phyloP scores from a whole-genome alignment of 2,888 invertebrate genomes.

The Heterodera filipjevi region DNA sequence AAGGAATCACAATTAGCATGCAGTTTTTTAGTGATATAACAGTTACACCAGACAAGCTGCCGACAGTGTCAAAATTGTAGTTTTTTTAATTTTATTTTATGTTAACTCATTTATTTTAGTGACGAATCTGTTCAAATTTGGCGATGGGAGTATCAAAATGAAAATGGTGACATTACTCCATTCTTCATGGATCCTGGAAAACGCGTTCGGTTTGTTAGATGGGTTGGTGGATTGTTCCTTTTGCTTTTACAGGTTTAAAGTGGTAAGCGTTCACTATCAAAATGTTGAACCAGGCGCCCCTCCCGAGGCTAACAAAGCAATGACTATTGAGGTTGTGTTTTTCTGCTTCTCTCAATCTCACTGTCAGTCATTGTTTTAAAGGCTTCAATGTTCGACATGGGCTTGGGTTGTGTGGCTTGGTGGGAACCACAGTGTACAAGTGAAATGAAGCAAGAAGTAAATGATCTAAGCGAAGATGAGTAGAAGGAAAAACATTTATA shows the following conservation, averaged over 20 bases:
- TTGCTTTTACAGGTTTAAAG: constrained; percentile 37
- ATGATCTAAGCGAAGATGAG: constrained; percentile 38
- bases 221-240: no score
- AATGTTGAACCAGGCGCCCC: constrained; percentile 39
- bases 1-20: constrained; percentile 36
- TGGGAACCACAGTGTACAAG: constrained; percentile 41
- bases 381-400: constrained; percentile 55
- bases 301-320: constrained; percentile 26
- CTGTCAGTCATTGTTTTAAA: no score
- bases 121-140: constrained; percentile 43
- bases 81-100: neutral
- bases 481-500: constrained; percentile 15
- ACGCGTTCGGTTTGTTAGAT: constrained; percentile 33
- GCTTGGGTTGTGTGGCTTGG: constrained; percentile 59
- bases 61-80: constrained; percentile 66
- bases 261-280: constrained; percentile 33
- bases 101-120: constrained; percentile 26
- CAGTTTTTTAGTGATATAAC: constrained; percentile 94
- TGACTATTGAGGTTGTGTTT: constrained; percentile 33
- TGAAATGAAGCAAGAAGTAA: constrained; percentile 23
- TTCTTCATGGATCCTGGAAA: constrained; percentile 46
- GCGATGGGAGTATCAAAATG: constrained; percentile 42
- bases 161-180: constrained; percentile 20
- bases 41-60: constrained; percentile 86
- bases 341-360: neutral